phyloP scores from a whole-genome alignment of 2,888 invertebrate species.

The Hydriomena furcata region DNA sequence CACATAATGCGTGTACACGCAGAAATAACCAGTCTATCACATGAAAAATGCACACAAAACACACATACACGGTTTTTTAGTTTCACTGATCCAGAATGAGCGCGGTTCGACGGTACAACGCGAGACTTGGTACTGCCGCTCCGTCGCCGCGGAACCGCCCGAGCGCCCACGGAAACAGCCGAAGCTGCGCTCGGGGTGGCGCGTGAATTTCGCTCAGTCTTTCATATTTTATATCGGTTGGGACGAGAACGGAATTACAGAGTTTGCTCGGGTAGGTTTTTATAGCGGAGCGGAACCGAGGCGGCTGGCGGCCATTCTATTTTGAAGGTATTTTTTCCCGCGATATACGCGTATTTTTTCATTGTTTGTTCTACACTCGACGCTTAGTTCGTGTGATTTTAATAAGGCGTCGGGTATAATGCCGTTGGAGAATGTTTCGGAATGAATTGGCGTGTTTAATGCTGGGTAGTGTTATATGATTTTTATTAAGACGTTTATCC shows the following conservation, averaged over 20 bases:
- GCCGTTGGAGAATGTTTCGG: constrained; percentile 40
- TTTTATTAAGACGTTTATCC: constrained; percentile 24
- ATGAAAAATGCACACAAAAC: constrained; percentile 51
- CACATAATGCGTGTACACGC: constrained; percentile 62
- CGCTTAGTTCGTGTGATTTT: constrained; percentile 70
- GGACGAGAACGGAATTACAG: constrained; percentile 74
- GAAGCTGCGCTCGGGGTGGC: constrained; percentile 55
- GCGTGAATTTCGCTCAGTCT: constrained; percentile 75
- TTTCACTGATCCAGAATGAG: constrained; percentile 28
- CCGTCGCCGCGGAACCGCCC: constrained; percentile 63
- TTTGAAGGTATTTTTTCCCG: constrained; percentile 69
- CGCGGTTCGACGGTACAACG: constrained; percentile 37
- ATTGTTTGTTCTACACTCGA: constrained; percentile 65
- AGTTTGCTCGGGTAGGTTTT: constrained; percentile 79
- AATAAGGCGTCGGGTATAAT: constrained; percentile 58
- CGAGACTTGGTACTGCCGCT: constrained; percentile 72
- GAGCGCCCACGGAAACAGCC: constrained; percentile 54
- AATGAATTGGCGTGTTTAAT: constrained; percentile 51
- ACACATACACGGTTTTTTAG: constrained; percentile 61
- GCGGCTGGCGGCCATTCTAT: constrained; percentile 65
- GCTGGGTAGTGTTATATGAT: constrained; percentile 28
- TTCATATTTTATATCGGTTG: constrained; percentile 82
- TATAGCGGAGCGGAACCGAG: constrained; percentile 71
- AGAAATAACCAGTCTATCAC: constrained; percentile 49
- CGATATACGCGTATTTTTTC: constrained; percentile 59